Conservation (phyloP, 1,140 invertebrate species). For the Pachypeltis micranthus region DNA sequence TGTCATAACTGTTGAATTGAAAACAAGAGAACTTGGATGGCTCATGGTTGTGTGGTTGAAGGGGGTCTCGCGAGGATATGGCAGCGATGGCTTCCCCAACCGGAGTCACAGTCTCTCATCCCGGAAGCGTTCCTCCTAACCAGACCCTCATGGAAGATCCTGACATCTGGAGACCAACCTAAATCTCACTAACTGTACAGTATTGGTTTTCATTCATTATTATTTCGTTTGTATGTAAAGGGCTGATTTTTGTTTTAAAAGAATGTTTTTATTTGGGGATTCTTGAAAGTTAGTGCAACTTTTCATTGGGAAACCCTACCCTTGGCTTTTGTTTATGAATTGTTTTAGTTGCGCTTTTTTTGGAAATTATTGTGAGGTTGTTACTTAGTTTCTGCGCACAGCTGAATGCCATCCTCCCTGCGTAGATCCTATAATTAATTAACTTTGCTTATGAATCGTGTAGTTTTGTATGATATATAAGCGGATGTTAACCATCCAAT, state of each 20-base stretch:
- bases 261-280: too few relatives aligned
- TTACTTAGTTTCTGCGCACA: background rate
- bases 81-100: constrained; percentile 59
- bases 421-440: background rate
- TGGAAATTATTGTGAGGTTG: background rate
- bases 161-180: constrained; percentile 78
- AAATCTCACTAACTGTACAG: constrained; percentile 36
- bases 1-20: background rate
- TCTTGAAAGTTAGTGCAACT: too few relatives aligned
- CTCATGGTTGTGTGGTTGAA: constrained; percentile 39
- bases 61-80: constrained; percentile 70
- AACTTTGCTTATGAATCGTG: background rate
- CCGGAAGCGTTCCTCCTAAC: constrained; percentile 40
- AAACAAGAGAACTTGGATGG: background rate
- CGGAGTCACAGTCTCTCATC: constrained; percentile 45
- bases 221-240: background rate
- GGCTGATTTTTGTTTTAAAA: too few relatives aligned
- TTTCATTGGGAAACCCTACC: too few relatives aligned
- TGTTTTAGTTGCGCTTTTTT: background rate
- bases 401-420: background rate
- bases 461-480: too few relatives aligned
- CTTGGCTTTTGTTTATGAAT: background rate
- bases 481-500: background rate
- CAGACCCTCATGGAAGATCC: constrained; percentile 76
- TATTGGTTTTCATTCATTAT: background rate